A percentile compares a stretch with the other conserved stretches of the same genome.
Conservation (phyloP, 2,113 vertebrate genomes). For the Nyctibius bracteatus region DNA sequence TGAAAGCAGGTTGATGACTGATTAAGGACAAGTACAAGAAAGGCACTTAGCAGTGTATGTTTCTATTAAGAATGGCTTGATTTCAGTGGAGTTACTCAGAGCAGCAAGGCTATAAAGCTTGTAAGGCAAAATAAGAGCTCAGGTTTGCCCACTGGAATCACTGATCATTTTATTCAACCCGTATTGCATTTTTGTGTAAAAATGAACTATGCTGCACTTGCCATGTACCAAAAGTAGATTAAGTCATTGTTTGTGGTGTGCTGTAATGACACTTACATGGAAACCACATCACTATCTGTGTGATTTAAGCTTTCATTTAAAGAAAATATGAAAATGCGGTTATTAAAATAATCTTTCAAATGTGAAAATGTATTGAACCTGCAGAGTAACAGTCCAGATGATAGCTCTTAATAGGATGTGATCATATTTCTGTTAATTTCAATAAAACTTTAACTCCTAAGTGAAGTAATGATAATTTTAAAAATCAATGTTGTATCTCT, state of each 20-base stretch:
- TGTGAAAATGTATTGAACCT: not conserved
- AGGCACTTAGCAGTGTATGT: not conserved
- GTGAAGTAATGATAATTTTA: not conserved
- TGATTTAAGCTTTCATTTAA: not conserved
- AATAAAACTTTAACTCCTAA: not conserved
- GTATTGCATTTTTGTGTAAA: not conserved
- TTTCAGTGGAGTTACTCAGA: not conserved
- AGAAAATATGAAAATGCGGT: not conserved
- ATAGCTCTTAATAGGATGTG: not conserved
- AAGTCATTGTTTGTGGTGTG: not conserved
- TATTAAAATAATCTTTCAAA: not conserved
- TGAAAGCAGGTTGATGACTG: not conserved
- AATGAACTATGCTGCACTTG: not conserved
- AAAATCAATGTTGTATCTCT: not conserved
- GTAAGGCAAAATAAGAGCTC: not conserved
- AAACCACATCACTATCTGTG: not conserved
- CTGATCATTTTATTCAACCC: not conserved
- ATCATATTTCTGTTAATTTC: not conserved
- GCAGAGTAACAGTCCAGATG: not conserved
- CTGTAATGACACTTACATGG: not conserved
- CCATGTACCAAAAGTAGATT: not conserved
- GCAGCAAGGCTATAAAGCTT: not conserved
- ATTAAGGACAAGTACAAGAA: not conserved
- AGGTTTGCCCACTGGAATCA: not conserved
- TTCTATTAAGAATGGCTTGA: not conserved